A percentile compares a stretch with the other conserved stretches of the same genome.
Evolutionary conservation across 2,113 vertebrate genomes (phyloP).

Genomic region (Cyanoderma ruficeps): DNA sequence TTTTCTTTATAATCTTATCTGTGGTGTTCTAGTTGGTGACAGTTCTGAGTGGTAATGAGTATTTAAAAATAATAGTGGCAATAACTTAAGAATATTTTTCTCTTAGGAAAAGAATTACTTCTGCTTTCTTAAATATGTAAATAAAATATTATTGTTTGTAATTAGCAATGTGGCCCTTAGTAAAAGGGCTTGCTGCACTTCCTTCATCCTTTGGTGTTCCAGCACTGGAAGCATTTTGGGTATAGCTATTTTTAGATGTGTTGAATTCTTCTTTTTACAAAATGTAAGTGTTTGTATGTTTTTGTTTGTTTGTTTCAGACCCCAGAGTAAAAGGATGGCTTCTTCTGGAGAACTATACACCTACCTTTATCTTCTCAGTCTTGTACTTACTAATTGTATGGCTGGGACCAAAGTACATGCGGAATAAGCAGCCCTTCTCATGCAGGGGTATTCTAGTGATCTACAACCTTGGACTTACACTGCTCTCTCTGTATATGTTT

Average conservation of each 20-base stretch:
- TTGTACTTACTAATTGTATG: constrained; percentile 92
- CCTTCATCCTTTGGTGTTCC: not conserved
- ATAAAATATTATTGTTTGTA: not conserved
- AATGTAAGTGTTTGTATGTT: not conserved
- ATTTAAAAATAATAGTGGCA: not conserved
- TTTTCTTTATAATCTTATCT: not conserved
- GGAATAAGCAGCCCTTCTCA: constrained; percentile 81
- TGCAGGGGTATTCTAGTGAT: constrained; percentile 87
- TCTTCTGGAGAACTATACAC: constrained; percentile 90
- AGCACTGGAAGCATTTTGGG: not conserved
- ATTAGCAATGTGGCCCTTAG: not conserved
- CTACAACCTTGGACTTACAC: constrained; percentile 90
- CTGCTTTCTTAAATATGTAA: not conserved
- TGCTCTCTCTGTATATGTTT: constrained; percentile 96
- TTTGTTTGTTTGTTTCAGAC: constrained; percentile 79
- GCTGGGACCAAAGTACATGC: constrained; percentile 96
- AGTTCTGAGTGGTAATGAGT: not conserved
- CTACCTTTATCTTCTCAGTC: constrained; percentile 86
- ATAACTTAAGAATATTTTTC: not conserved
- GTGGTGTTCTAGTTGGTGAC: not conserved
- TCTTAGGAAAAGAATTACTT: not conserved
- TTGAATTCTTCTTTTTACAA: not conserved
- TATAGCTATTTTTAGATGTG: not conserved
- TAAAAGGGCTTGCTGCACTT: not conserved
- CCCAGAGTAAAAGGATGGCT: constrained; percentile 91